Evolutionary conservation across 2,888 invertebrate species (phyloP), one percentile per base, ranked within the genome.

Genomic region (Stratiomys singularior): DNA sequence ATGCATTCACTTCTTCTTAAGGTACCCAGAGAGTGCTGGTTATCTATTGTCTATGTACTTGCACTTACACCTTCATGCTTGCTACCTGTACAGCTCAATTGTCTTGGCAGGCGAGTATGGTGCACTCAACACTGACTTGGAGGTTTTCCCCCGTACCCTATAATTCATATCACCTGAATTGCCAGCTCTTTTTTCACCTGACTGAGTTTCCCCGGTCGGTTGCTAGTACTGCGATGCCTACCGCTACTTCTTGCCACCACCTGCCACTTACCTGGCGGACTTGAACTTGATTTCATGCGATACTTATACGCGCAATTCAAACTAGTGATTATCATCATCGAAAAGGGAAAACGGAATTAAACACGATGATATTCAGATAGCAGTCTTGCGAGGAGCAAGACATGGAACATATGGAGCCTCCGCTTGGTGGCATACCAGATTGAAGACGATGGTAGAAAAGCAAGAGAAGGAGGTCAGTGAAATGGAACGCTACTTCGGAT

Each of bases 261-360:
- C 37, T 37, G 5, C 9, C 60, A 25, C 25, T 25, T 13, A 15
- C 46, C 23, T 15, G 18, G 46, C 30, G 69, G 69, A 46, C 69
- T 69, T 69, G 69, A 69, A 69, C 69, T 69, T 69, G 69, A 69
- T 69, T 47, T 25, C 25, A 60, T 60, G 4, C 60, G 23, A 60
- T 3, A 60, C 23, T 23, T 7, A 52, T 52, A 4, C 52, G 60
- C 23, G 25, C 60, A 21, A 52, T 52, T 13, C 7, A 30, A 23
- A 64, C 64, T 18, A 46, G 46, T 47, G 23, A 47, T 47, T 46
- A 69, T 30, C 37, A 66, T 37, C 44, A 18, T 63, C 30, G 66
- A 69, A 46, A 69, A 69, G 69, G 69, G 69, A 69, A 69, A 69
- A 69, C 46, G 69, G 30, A 69, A 69, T 47, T 46, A 27, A 18